phyloP scores from a whole-genome alignment of 2,888 invertebrate genomes.

The Punctoribates punctum region DNA sequence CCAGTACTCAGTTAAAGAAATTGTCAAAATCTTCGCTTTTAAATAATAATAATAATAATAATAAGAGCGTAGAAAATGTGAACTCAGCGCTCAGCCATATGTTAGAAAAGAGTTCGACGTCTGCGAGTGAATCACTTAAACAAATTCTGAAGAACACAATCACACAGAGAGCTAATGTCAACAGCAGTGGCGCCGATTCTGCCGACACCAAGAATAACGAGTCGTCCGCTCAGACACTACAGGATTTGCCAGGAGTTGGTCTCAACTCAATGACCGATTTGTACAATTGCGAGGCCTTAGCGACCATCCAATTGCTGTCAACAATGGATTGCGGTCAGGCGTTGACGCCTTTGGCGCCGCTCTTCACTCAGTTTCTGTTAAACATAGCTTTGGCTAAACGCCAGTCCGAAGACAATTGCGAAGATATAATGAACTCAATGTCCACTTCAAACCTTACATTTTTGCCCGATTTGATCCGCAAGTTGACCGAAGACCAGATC shows the following conservation, averaged over 20 bases:
- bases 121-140: conserved; percentile 49
- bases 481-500: conserved; percentile 53
- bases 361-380: conserved; percentile 47
- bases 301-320: conserved; percentile 44
- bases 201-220: background rate
- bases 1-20: conserved; percentile 15
- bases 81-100: conserved; percentile 20
- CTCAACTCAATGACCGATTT: conserved; percentile 15
- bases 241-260: background rate
- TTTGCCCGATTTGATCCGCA: conserved; percentile 53
- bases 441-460: conserved; percentile 50
- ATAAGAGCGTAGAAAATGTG: conserved; percentile 36
- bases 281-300: conserved; percentile 39
- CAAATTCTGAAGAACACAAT: conserved; percentile 49
- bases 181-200: background rate
- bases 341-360: conserved; percentile 44
- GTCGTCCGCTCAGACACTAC: background rate
- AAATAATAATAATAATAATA: conserved; percentile 39
- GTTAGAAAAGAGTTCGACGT: conserved; percentile 27
- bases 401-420: conserved; percentile 36
- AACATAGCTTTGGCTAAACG: conserved; percentile 48
- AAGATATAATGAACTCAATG: conserved; percentile 41
- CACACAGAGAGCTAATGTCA: conserved; percentile 46
- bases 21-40: conserved; percentile 20
- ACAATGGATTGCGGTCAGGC: conserved; percentile 47